phyloP scores from a whole-genome alignment of 2,888 invertebrate species.

The Drosophila imparisetae region DNA sequence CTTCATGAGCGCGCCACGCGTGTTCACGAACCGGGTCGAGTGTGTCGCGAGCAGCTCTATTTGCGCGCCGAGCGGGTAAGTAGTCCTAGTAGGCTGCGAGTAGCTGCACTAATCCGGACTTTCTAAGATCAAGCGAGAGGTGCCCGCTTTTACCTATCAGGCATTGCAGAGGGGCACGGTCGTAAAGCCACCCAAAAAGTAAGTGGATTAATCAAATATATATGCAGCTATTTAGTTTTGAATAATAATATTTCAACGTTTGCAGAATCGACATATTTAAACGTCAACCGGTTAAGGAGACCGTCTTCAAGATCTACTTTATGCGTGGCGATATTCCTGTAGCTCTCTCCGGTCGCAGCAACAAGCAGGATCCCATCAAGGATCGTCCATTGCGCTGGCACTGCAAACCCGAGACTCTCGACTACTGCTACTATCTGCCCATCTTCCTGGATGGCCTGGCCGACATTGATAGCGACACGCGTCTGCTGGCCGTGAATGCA shows the following conservation, averaged over 20 bases:
- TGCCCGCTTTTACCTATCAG: conserved; percentile 84
- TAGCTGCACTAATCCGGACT: neutral
- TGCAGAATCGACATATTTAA: conserved; percentile 79
- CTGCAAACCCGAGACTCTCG: conserved; percentile 86
- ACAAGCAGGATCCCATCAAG: conserved; percentile 71
- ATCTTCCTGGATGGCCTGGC: conserved; percentile 96
- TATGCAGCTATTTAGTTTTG: neutral
- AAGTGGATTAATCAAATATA: conserved; percentile 32
- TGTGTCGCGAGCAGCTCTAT: conserved; percentile 70
- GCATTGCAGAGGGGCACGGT: conserved; percentile 82
- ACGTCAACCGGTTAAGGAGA: conserved; percentile 75
- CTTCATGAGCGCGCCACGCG: conserved; percentile 61
- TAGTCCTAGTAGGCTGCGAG: neutral
- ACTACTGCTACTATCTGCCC: conserved; percentile 96
- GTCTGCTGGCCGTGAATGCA: conserved; percentile 93
- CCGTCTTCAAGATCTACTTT: conserved; percentile 83
- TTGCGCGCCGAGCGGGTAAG: conserved; percentile 63
- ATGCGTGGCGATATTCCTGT: conserved; percentile 84
- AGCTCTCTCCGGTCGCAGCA: conserved; percentile 70
- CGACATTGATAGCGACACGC: conserved; percentile 92
- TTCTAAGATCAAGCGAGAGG: conserved; percentile 68
- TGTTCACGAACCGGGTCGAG: conserved; percentile 56
- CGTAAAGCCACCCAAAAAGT: conserved; percentile 82
- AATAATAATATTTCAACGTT: neutral
- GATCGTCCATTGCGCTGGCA: conserved; percentile 82